These are phyloP conservation scores for Protonibea diacanthus DNA, from an alignment of 2,797 vertebrate species.

Conservation along the genomic window DNA sequence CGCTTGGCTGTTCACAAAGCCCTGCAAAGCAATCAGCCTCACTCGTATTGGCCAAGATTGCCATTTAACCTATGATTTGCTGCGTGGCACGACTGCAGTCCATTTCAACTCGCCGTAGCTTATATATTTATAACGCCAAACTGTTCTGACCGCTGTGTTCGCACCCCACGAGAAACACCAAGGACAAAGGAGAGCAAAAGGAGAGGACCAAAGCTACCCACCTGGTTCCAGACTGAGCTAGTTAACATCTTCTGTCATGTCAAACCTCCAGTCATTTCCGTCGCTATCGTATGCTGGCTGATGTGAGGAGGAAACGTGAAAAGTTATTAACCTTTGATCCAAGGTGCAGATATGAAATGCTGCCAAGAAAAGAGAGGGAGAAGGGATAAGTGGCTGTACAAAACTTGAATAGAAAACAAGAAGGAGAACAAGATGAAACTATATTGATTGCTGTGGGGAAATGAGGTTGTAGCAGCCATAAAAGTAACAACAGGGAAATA, in stretches of 20 bases:
- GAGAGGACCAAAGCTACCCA: not conserved
- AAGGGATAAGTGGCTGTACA: conserved; percentile 25
- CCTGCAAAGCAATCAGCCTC: conserved; percentile 44
- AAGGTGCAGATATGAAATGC: conserved; percentile 52
- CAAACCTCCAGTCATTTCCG: conserved; percentile 22
- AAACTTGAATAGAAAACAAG: conserved; percentile 24
- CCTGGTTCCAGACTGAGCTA: not conserved
- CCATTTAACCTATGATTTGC: conserved; percentile 66
- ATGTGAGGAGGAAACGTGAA: conserved; percentile 32
- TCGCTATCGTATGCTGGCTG: conserved; percentile 27
- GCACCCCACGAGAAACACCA: not conserved
- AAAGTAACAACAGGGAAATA: conserved; percentile 30
- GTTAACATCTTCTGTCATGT: conserved; percentile 28
- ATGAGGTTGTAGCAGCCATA: conserved; percentile 16
- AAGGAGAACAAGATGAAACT: conserved; percentile 30
- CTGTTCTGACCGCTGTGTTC: conserved; percentile 4
- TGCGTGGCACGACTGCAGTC: not conserved
- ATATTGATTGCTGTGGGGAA: conserved; percentile 50
- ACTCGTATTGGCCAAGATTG: conserved; percentile 23
- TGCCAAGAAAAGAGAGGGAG: conserved; percentile 18
- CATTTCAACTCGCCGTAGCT: conserved; percentile 5
- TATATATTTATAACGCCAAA: conserved; percentile 19
- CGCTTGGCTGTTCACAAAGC: conserved; percentile 2
- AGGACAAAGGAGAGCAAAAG: conserved; percentile 35
- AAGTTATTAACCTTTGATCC: conserved; percentile 74